These are phyloP conservation scores for Dreissena polymorpha DNA, from an alignment of 1,140 invertebrate genomes.

Conservation along the genomic window DNA sequence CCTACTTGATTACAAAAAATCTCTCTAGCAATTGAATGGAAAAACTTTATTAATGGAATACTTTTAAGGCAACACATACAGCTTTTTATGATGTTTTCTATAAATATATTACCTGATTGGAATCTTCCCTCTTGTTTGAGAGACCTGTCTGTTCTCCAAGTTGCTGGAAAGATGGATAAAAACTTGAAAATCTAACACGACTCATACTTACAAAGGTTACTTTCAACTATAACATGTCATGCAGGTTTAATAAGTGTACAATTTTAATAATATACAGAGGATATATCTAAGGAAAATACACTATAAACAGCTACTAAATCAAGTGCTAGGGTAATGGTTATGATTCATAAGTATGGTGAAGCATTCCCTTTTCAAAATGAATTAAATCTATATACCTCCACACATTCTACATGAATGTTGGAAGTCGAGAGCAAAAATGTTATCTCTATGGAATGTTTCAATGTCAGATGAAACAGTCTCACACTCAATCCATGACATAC, in stretches of 20 bases:
- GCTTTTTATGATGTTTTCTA: background rate
- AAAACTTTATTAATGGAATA: background rate
- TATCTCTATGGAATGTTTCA: no score
- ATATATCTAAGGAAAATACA: background rate
- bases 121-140: constrained; percentile 13
- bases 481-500: no score
- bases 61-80: background rate
- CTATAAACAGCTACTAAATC: background rate
- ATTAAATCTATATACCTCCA: no score
- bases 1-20: background rate
- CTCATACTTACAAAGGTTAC: background rate
- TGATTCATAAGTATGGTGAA: no score
- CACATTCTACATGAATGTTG: no score
- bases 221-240: background rate
- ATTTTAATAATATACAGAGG: background rate
- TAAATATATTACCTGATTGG: constrained; percentile 24
- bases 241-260: background rate
- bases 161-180: constrained; percentile 13
- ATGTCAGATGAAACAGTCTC: no score
- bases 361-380: no score
- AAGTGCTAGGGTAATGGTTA: no score
- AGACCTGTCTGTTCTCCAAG: constrained; percentile 6
- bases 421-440: no score
- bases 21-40: background rate
- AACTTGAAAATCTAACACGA: background rate